Base-by-base conservation (phyloP, 2,113 vertebrate species). In the Cephalopterus ornatus region DNA sequence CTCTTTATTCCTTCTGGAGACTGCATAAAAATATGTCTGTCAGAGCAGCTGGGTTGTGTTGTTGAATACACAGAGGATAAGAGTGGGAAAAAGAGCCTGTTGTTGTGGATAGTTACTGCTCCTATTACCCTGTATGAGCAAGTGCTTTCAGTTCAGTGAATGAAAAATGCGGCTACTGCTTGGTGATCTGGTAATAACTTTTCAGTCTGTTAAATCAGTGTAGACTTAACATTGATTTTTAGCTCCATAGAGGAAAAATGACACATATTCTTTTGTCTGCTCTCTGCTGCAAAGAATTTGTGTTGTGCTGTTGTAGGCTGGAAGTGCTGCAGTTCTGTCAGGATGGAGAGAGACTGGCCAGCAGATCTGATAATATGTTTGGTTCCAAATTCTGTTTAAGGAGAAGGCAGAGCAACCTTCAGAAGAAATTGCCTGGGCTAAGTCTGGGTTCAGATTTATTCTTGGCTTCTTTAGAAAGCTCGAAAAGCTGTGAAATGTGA, bases 141-240 rank as follows among this genome's bases (percentile, higher is more conserved):
- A 86, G 50, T 79, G 11, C 13, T 79, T 87, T 35, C 52, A n/a
- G 37, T 78, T 89, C 41, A 63, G 47, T n/a, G 62, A 44, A 39
- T 74, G 39, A 90, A 72, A 65, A 88, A 63, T 10, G 26, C 27
- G 35, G 50, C 87, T 91, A 12, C 72, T 9, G 2, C 47, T 6
- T 87, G 76, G 37, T 71, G 37, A 85, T 87, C 49, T 84, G 39
- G 35, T 70, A 71, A 3, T 87, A 84, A 18, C 39, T 82, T 88
- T 67, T 67, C 50, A 68, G 33, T 78, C 33, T 63, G 30, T 79
- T 92, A 76, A 93, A 77, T 80, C 55, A 68, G 6, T 41, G n/a
- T 88, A 59, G 52, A 52, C 19, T 79, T 82, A 82, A 37, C n/a
- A 66, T 53, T 86, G 80, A 58, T 80, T 91, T 97, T 91, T 94